phyloP scores from a whole-genome alignment of 2,888 invertebrate species.

The Hoplodrina blanda region DNA sequence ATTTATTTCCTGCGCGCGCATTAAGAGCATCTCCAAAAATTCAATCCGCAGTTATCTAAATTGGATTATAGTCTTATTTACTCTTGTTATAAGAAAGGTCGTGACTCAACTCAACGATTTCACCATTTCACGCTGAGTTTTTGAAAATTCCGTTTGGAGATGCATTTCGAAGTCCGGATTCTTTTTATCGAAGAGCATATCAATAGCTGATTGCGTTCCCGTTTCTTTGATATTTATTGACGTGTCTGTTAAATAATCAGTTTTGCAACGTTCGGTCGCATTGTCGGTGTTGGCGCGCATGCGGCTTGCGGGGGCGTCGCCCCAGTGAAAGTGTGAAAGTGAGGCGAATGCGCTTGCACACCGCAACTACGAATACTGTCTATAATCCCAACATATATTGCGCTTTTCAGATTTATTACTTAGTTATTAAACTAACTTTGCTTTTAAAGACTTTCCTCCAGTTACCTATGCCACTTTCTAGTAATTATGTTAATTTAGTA shows the following conservation, averaged over 20 bases:
- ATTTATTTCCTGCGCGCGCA: constrained; percentile 73
- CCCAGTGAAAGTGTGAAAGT: constrained; percentile 91
- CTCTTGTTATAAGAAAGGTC: constrained; percentile 68
- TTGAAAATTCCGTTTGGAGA: constrained; percentile 51
- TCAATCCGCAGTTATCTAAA: constrained; percentile 76
- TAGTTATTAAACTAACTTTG: constrained; percentile 57
- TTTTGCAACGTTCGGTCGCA: constrained; percentile 82
- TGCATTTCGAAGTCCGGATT: constrained; percentile 38
- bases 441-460: constrained; percentile 31
- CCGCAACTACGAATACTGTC: constrained; percentile 58
- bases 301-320: constrained; percentile 83
- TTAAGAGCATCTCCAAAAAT: constrained; percentile 71
- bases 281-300: constrained; percentile 71
- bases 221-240: constrained; percentile 64
- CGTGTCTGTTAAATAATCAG: constrained; percentile 84
- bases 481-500: constrained; percentile 10
- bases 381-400: constrained; percentile 59
- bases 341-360: constrained; percentile 85
- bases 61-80: constrained; percentile 74
- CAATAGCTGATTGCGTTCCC: constrained; percentile 15
- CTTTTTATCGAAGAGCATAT: constrained; percentile 23
- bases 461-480: constrained; percentile 45
- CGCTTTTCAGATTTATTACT: constrained; percentile 68
- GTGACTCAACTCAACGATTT: constrained; percentile 72
- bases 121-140: constrained; percentile 65